Conservation (phyloP, 2,113 vertebrate species). For the Scophthalmus maximus region DNA sequence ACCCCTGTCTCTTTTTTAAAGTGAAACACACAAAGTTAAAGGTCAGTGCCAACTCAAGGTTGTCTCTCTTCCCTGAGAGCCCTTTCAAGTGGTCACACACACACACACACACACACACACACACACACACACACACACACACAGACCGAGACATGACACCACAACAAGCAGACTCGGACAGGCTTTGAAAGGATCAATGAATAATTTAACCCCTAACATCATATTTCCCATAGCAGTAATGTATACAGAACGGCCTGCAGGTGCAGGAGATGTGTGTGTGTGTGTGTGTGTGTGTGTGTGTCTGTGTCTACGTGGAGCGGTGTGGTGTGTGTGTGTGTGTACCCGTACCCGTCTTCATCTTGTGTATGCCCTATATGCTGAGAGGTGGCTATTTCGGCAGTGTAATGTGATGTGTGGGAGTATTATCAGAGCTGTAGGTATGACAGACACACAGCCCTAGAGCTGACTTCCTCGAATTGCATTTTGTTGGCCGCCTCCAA, state of each 20-base stretch:
- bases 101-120: slow-evolving; percentile 57
- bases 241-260: slow-evolving; percentile 54
- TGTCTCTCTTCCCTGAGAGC: slow-evolving; percentile 60
- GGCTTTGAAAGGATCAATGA: slow-evolving; percentile 71
- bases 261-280: slow-evolving; percentile 19
- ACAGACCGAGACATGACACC: slow-evolving; percentile 56
- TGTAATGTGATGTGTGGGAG: slow-evolving; percentile 73
- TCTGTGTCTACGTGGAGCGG: slow-evolving; percentile 11
- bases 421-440: slow-evolving; percentile 74
- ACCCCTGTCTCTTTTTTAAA: slow-evolving; percentile 55
- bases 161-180: slow-evolving; percentile 55
- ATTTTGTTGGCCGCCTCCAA: slow-evolving; percentile 73
- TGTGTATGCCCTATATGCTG: slow-evolving; percentile 26
- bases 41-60: slow-evolving; percentile 74
- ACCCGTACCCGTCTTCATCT: slow-evolving; percentile 44
- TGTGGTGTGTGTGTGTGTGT: not conserved
- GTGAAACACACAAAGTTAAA: slow-evolving; percentile 64
- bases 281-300: slow-evolving; percentile 16
- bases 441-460: slow-evolving; percentile 71
- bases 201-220: slow-evolving; percentile 79
- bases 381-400: slow-evolving; percentile 57
- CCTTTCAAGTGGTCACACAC: slow-evolving; percentile 68
- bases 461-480: slow-evolving; percentile 74
- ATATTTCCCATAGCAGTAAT: slow-evolving; percentile 65
- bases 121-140: slow-evolving; percentile 34